phyloP scores from a whole-genome alignment of 2,113 vertebrate genomes.

The Apaloderma vittatum region DNA sequence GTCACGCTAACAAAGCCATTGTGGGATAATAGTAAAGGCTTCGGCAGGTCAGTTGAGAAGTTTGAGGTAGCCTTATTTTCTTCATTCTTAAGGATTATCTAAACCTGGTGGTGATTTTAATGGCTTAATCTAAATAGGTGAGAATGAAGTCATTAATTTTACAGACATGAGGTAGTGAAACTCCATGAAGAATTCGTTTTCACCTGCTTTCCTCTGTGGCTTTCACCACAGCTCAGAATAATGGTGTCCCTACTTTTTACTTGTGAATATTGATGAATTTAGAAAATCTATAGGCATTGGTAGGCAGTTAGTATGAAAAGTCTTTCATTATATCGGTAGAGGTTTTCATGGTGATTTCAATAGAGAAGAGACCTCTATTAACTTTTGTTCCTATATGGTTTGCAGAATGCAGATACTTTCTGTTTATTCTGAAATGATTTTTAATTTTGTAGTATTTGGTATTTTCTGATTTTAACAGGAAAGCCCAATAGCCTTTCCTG shows the following conservation, averaged over 20 bases:
- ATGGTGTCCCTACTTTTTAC: not conserved
- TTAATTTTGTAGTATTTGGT: not conserved
- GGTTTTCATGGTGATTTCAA: not conserved
- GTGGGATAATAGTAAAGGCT: not conserved
- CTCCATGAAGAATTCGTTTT: not conserved
- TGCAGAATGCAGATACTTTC: not conserved
- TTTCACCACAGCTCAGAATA: not conserved
- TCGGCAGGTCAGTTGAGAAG: not conserved
- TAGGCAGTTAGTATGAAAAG: not conserved
- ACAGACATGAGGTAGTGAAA: not conserved
- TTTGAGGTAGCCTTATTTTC: not conserved
- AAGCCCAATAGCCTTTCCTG: not conserved
- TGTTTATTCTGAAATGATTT: not conserved
- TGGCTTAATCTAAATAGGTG: not conserved
- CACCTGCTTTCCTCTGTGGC: not conserved
- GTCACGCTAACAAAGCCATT: not conserved
- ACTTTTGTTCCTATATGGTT: not conserved
- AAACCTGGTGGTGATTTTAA: not conserved
- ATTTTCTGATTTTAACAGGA: not conserved
- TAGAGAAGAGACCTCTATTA: not conserved
- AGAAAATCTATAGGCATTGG: not conserved
- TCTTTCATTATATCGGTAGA: not conserved
- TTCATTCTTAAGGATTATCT: not conserved
- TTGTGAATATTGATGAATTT: not conserved
- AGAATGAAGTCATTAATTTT: not conserved